phyloP scores from a whole-genome alignment of 2,797 vertebrate genomes.

The Loriculus beryllinus region DNA sequence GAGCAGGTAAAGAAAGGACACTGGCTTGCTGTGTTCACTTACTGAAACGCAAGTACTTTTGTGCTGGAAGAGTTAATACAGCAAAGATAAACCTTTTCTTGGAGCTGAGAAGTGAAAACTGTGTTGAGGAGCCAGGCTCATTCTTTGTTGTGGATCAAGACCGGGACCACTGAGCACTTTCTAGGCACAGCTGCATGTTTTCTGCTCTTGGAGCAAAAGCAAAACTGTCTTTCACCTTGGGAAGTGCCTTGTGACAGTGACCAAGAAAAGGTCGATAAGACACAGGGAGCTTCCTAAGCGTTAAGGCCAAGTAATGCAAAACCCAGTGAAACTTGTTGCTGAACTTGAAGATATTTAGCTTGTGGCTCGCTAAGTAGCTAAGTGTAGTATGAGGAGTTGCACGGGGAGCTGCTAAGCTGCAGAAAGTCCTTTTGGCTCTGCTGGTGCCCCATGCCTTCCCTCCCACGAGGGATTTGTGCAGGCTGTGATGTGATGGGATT shows the following conservation, averaged over 20 bases:
- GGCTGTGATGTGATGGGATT: background rate
- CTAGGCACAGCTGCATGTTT: rapidly evolving
- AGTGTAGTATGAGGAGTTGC: background rate
- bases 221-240: background rate
- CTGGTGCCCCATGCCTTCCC: background rate
- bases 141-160: rapidly evolving
- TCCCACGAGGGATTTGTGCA: rapidly evolving
- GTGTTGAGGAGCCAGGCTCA: background rate
- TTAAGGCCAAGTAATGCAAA: background rate
- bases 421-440: background rate
- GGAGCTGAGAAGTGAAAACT: background rate
- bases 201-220: background rate
- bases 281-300: rapidly evolving
- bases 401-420: background rate
- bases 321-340: background rate
- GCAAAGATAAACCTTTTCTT: background rate
- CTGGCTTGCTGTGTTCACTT: background rate
- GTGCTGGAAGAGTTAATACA: background rate
- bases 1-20: background rate
- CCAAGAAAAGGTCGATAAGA: background rate
- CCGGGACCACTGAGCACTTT: background rate
- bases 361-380: background rate
- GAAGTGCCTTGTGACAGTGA: rapidly evolving
- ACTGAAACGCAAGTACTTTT: background rate
- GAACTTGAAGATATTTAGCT: background rate